Evolutionary conservation across 2,888 invertebrate genomes (phyloP), one percentile per base, ranked within the genome.

Genomic region (Drosophila diplacantha): DNA sequence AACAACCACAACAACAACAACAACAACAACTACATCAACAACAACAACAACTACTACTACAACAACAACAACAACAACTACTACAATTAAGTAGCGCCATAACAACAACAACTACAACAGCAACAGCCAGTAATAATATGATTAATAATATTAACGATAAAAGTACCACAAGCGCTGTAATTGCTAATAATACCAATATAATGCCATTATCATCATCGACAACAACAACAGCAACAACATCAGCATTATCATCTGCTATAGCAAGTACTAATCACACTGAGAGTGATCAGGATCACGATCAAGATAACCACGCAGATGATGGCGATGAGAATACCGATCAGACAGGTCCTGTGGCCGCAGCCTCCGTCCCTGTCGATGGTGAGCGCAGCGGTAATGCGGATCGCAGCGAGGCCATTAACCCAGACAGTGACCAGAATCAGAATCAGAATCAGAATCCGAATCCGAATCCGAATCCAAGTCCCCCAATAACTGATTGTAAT

Each of bases 81-180:
- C 66, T 51, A 67, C 70, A 53, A 71, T 75, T 78, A 78, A 75
- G 78, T 78, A 78, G 75, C 78, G 78, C 80, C 73, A 79, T 77
- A 72, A 79, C 80, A 77, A 79, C 80, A 73, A 81, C 81, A 70
- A 83, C 81, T 75, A 68, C 78, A 62, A 64, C 81, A 73, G 83
- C 82, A 75, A 76, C 79, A 80, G 77, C 75, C 77, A 78, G 69
- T 74, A 69, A 56, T 66, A 69, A 64, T 65, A 65, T 56, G 52
- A 69, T 47, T 62, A 70, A 51, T 61, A 60, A 44, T 72, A 73
- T 72, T 74, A 69, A 52, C 64, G 69, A 61, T 51, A 64, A 67
- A 37, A 70, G 69, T 58, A 63, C 60, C 41, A 63, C 53, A 35
- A 66, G 64, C 64, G 65, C 74, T 70, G 56, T 63, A 54, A 64